phyloP scores from a whole-genome alignment of 92 coral and sea anemone genomes.

The Umimayanthus chanpuru region DNA sequence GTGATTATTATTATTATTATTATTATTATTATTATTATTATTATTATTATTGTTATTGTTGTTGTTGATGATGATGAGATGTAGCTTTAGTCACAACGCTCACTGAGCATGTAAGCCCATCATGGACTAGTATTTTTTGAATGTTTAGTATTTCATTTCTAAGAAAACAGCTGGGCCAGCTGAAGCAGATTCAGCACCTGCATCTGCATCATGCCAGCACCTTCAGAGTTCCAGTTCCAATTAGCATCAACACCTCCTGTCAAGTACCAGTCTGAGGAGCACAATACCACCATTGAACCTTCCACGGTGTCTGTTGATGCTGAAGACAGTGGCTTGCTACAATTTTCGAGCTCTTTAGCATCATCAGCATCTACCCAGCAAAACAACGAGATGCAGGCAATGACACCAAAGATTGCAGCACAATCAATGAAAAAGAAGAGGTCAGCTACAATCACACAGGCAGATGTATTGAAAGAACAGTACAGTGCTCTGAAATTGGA shows the following conservation, averaged over 20 bases:
- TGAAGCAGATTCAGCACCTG: slow-evolving; percentile 7
- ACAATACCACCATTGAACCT: neutral
- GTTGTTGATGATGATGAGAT: too few species aligned
- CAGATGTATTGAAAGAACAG: neutral
- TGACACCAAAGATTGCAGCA: neutral
- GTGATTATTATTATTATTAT: too few species aligned
- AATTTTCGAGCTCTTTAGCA: neutral
- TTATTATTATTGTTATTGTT: too few species aligned
- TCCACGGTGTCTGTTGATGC: slow-evolving; percentile 15
- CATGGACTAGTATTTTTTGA: slow-evolving; percentile 2
- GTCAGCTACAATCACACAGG: neutral
- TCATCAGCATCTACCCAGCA: neutral
- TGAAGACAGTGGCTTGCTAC: slow-evolving; percentile 6
- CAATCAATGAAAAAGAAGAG: neutral
- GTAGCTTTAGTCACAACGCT: neutral
- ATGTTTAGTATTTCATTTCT: slow-evolving; percentile 11
- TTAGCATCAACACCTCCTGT: neutral
- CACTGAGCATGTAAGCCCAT: neutral
- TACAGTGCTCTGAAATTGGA: slow-evolving; percentile 15
- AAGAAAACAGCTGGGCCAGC: neutral
- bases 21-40: too few species aligned
- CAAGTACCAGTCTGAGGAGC: slow-evolving; percentile 15
- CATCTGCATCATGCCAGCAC: neutral
- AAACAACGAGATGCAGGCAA: slow-evolving; percentile 7
- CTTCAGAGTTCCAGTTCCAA: neutral